These are phyloP conservation scores for Campoplex nolae DNA, from an alignment of 2,888 invertebrate genomes.

Conservation along the genomic window DNA sequence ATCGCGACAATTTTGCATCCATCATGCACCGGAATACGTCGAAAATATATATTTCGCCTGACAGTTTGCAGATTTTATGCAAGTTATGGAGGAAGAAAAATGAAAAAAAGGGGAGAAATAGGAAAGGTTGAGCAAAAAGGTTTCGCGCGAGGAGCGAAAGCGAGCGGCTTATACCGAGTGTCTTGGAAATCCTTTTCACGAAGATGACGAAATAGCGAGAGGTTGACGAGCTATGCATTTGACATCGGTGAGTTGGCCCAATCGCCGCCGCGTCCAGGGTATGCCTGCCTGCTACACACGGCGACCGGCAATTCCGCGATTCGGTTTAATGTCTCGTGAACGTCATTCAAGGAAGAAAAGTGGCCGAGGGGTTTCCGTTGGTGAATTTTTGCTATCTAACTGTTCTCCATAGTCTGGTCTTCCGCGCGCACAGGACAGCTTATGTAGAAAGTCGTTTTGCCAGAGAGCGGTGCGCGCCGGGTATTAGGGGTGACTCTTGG, in stretches of 20 bases:
- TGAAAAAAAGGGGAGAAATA: background rate
- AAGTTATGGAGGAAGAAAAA: background rate
- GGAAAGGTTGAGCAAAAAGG: constrained; percentile 15
- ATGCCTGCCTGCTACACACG: background rate
- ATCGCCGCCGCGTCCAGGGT: background rate
- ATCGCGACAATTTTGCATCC: constrained; percentile 30
- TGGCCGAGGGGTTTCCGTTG: background rate
- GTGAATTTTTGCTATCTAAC: constrained; percentile 2
- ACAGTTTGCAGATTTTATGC: constrained; percentile 52
- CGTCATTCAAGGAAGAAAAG: background rate
- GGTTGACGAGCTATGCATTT: background rate
- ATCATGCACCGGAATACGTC: constrained; percentile 12
- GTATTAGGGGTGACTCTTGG: constrained; percentile 40
- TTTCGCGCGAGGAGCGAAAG: background rate
- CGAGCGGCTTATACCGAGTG: background rate
- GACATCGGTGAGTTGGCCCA: background rate
- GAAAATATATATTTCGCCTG: constrained; percentile 56
- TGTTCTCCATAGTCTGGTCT: background rate
- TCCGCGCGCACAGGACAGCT: background rate
- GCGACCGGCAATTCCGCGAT: background rate
- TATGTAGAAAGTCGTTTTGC: constrained; percentile 3
- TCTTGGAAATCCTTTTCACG: background rate
- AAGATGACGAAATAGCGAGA: too few relatives aligned
- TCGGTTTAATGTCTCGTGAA: constrained; percentile 4
- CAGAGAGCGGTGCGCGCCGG: constrained; percentile 3